Percentiles rank a stretch among this genome's conserved stretches.
Conservation (phyloP, 2,113 vertebrate genomes). For the Ahaetulla prasina region DNA sequence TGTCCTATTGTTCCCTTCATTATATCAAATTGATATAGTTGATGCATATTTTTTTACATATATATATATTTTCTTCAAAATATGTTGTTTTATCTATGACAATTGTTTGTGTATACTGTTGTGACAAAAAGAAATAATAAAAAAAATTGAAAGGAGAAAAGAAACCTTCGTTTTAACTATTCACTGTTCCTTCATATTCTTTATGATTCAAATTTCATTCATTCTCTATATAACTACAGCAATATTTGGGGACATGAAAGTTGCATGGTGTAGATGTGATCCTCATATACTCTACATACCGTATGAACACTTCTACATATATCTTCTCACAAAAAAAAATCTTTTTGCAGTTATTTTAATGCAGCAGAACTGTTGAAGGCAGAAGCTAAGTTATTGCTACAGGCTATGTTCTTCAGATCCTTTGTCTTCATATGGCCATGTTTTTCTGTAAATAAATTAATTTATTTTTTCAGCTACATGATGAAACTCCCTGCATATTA, state of each 20-base stretch:
- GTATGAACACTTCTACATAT: background rate
- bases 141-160: too few relatives aligned
- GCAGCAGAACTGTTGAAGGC: background rate
- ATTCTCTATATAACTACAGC: background rate
- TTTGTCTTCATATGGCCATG: background rate
- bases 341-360: background rate
- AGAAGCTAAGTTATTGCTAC: background rate
- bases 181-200: background rate
- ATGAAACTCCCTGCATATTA: background rate
- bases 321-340: background rate
- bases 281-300: background rate
- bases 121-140: too few relatives aligned
- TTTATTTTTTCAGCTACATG: background rate
- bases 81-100: too few relatives aligned
- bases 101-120: too few relatives aligned
- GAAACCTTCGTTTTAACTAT: background rate
- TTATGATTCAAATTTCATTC: background rate
- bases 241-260: background rate
- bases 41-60: too few relatives aligned
- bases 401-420: background rate
- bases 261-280: background rate
- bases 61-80: too few relatives aligned
- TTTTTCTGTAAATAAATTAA: background rate
- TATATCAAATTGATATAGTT: too few relatives aligned
- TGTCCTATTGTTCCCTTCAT: too few relatives aligned